Evolutionary conservation across 1,140 invertebrate species (phyloP), one percentile per base, ranked within the genome.

Genomic region (Epicauta chinensis): DNA sequence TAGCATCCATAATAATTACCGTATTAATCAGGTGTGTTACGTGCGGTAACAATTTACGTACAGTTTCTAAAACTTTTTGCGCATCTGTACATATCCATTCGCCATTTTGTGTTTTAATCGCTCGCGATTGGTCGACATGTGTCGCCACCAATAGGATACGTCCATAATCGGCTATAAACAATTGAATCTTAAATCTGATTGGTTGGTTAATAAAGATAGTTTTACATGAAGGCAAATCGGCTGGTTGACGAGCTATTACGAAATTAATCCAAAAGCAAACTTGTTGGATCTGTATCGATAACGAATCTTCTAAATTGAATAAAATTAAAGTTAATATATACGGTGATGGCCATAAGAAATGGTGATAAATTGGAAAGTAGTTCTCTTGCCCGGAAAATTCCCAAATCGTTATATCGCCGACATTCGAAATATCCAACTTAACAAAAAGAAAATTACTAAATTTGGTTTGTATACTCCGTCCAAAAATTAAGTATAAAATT

Each of bases 341-440:
- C 3, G 66, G 55, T 23, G 64, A 65, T 14, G 65, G 61, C 44
- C 56, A 53, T 13, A 64, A 47, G 38, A 66, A 68, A 60, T 71
- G 55, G 68, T 91, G 87, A 69, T 90, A 92, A 23, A 84, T 72
- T 47, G 83, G 77, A 67, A 87, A 80, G 71, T 89, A 92, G 15
- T 81, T 82, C 65, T 89, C 84, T 61, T 88, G 83, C 1, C 89
- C 88, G 16, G 86, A 88, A 65, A 91, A 88, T 65, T 91, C 88
- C 87, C 87, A 91, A 23, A 90, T 75, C 30, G 80, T 82, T 15
- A 86, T 67, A 49, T 87, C 82, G 17, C 84, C 83, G 4, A 75
- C 69, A 44, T 66, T 71, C 29, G 79, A 73, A 37, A 77, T 64
- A 47, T 70, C 72, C 66, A 72, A 75, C 82, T 81, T 62, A 15